phyloP scores from a whole-genome alignment of 37 sponge, comb jelly and placozoan genomes.

The Eunapius fragilis region DNA sequence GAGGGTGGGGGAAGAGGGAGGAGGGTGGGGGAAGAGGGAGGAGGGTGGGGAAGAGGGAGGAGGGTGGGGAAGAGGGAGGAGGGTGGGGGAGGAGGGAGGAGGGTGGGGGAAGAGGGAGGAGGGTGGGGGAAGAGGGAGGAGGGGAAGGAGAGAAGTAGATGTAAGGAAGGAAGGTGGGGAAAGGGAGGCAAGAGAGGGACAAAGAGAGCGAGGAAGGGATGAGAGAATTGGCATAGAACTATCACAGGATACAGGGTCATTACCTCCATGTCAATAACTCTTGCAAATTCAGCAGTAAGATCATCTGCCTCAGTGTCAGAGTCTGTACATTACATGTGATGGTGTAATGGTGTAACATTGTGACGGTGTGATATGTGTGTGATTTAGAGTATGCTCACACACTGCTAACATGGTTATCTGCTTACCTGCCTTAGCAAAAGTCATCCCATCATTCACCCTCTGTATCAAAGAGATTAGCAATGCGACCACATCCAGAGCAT shows the following conservation, averaged over 20 bases:
- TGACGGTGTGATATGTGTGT: too few relatives aligned
- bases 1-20: not conserved
- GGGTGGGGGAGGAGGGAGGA: not conserved
- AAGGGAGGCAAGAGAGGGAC: too few relatives aligned
- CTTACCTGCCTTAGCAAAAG: conserved; percentile 3
- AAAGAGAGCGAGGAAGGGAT: too few relatives aligned
- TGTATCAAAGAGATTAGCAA: not conserved
- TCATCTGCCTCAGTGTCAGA: conserved; percentile 2
- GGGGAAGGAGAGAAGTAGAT: too few relatives aligned
- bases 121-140: too few relatives aligned
- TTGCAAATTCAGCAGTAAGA: conserved; percentile 4
- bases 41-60: not conserved
- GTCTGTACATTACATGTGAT: not conserved
- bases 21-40: not conserved
- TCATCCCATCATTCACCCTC: conserved; percentile 7
- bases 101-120: not conserved
- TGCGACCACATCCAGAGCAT: too few relatives aligned
- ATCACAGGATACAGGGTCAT: conserved; percentile 3
- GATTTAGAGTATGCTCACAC: too few relatives aligned
- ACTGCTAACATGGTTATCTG: too few relatives aligned
- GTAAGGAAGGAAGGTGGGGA: too few relatives aligned
- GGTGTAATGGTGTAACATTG: too few relatives aligned
- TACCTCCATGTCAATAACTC: not conserved
- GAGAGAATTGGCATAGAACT: too few relatives aligned
- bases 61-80: not conserved